Percentiles rank a stretch among this genome's conserved stretches.
These are phyloP conservation scores for Zootermopsis nevadensis DNA, from an alignment of 2,888 invertebrate species.

Conservation along the genomic window DNA sequence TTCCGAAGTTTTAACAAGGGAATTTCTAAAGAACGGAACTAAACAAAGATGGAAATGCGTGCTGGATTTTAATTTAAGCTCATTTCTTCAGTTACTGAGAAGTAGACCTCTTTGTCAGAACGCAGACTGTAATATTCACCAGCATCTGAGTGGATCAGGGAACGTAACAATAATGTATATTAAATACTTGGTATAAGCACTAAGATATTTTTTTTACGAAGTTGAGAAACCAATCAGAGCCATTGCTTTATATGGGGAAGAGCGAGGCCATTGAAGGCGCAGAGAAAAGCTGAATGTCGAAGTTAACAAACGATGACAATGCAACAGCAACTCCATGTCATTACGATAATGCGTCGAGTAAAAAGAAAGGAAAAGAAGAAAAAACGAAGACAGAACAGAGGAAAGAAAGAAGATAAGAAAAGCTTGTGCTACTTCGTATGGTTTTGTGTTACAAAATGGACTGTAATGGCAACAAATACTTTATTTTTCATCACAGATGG, in stretches of 20 bases:
- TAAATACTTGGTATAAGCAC: not conserved
- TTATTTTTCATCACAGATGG: slow-evolving; percentile 34
- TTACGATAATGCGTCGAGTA: slow-evolving; percentile 33
- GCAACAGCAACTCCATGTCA: slow-evolving; percentile 29
- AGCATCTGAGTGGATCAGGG: not conserved
- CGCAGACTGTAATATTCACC: no score
- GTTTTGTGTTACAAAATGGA: slow-evolving; percentile 46
- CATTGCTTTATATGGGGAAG: not conserved
- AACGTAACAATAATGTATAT: not conserved
- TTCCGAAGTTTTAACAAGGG: not conserved
- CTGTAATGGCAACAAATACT: slow-evolving; percentile 44
- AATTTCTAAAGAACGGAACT: not conserved
- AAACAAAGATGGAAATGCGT: not conserved
- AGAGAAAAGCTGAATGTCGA: slow-evolving; percentile 14
- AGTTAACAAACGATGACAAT: slow-evolving; percentile 29
- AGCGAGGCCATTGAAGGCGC: slow-evolving; percentile 2
- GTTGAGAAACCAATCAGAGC: slow-evolving; percentile 30
- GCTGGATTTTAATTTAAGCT: not conserved
- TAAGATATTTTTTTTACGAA: not conserved
- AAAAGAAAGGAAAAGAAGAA: not conserved
- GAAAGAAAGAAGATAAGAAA: not conserved
- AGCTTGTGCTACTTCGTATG: slow-evolving; percentile 11
- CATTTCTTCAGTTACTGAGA: no score
- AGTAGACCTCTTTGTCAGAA: not conserved
- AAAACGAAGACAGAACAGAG: not conserved